Base-by-base conservation (phyloP, 2,888 invertebrate genomes). In the Phytoseiulus persimilis region DNA sequence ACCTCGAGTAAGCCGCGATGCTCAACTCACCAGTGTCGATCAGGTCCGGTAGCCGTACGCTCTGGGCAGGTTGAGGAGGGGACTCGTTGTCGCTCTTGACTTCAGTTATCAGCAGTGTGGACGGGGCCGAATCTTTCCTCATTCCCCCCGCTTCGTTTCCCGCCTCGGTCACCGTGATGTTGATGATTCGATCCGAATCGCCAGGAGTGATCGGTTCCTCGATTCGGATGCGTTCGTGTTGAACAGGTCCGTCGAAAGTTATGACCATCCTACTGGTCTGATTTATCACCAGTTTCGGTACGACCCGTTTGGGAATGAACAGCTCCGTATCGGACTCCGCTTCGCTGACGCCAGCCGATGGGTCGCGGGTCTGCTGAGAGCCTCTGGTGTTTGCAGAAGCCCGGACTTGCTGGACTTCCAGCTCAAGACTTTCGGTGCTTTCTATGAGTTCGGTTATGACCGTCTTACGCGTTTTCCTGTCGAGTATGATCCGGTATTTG, bases 261-360 rank as follows among this genome's bases (percentile, higher is more conserved):
- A 87, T 87, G 32, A 32, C 23, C 87, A 33, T 87, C 18, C 18
- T 87, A 33, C 87, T 87, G 87, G 39, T 87, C 33, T 87, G 87
- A 33, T 87, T 45, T n/a, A 87, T 87, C 33, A 87, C 87, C 5
- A 87, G 87, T 45, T 87, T 87, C n/a, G 87, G 87, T 87, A 87
- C 33, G 23, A 87, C 87, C 18, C 87, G 32, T 33, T 45, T 33
- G 45, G 87, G 87, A n/a, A 87, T 45, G 32, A 87, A 87, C 9
- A 87, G 87, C 31, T 87, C 87, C 28, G 87, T 45, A 14, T 87
- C 33, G 0, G 87, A 87, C 45, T 87, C 87, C 28, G 87, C 45
- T 33, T 32, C 87, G n/a, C 87, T 87, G 32, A 32, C 28, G 1
- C 65, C 11, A 65, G 65, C 11, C 11, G 65, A 65, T 65, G 11